A percentile compares a stretch with the other conserved stretches of the same genome.
phyloP scores from a whole-genome alignment of 2,888 invertebrate species.

The Habrosyne pyritoides region DNA sequence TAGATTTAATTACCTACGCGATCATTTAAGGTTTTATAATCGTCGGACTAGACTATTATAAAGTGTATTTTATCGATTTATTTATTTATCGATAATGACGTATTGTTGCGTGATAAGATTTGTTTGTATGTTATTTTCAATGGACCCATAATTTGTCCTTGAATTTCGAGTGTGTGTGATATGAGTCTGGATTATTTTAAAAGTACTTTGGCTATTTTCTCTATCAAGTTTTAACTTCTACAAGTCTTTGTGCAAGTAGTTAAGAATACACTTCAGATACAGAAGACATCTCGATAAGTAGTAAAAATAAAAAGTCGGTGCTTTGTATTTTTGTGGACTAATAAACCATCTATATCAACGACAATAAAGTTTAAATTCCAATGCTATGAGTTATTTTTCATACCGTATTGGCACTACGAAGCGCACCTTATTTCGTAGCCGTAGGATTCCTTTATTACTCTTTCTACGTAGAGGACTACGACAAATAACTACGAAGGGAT shows the following conservation, averaged over 20 bases:
- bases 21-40: slow-evolving; percentile 43
- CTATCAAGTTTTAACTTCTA: neutral
- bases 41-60: slow-evolving; percentile 51
- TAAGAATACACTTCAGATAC: too few species aligned
- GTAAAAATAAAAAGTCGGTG: too few species aligned
- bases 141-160: slow-evolving; percentile 15
- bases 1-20: slow-evolving; percentile 36
- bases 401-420: neutral
- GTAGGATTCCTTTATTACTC: too few species aligned
- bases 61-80: slow-evolving; percentile 45
- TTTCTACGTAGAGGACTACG: too few species aligned
- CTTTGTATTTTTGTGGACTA: neutral
- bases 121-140: slow-evolving; percentile 42
- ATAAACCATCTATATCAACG: neutral
- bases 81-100: slow-evolving; percentile 45
- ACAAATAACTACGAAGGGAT: too few species aligned
- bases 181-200: slow-evolving; percentile 8
- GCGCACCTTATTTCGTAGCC: too few species aligned
- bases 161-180: slow-evolving; percentile 16
- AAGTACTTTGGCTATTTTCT: neutral
- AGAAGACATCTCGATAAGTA: too few species aligned
- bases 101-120: slow-evolving; percentile 48
- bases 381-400: neutral
- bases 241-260: too few species aligned
- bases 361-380: slow-evolving; percentile 21